A percentile compares a stretch with the other conserved stretches of the same genome.
phyloP scores from a whole-genome alignment of 2,113 vertebrate species.

The Spea bombifrons region DNA sequence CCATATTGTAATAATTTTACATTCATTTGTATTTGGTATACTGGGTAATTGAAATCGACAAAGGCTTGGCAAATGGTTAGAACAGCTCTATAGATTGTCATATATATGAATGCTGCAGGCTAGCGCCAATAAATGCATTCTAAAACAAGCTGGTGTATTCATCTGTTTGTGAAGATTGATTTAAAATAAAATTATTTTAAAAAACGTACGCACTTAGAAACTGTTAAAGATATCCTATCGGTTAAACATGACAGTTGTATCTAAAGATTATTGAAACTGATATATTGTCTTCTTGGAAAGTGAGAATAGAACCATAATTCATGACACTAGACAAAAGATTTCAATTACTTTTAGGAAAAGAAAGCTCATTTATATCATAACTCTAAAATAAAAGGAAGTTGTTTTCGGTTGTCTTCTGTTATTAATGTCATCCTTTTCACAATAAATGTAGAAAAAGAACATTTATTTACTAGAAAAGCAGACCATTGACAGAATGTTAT shows the following conservation, averaged over 20 bases:
- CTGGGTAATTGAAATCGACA: too few relatives aligned
- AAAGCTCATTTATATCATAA: conserved; percentile 24
- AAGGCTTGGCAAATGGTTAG: too few relatives aligned
- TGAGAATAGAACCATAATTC: conserved; percentile 43
- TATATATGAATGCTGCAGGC: too few relatives aligned
- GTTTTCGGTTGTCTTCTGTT: conserved; percentile 54
- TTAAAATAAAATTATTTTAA: too few relatives aligned
- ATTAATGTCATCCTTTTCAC: conserved; percentile 56
- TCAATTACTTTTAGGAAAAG: conserved; percentile 32
- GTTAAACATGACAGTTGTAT: conserved; percentile 35
- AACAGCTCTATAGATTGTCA: too few relatives aligned
- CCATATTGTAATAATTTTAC: too few relatives aligned
- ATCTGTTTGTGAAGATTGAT: not conserved
- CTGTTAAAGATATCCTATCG: conserved; percentile 28
- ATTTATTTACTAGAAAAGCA: conserved; percentile 60
- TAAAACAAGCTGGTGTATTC: too few relatives aligned
- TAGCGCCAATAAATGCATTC: too few relatives aligned
- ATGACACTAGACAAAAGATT: conserved; percentile 40
- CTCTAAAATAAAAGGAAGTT: conserved; percentile 54
- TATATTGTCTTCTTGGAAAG: conserved; percentile 48
- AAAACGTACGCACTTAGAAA: not conserved
- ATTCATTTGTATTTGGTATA: too few relatives aligned
- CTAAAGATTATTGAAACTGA: conserved; percentile 44
- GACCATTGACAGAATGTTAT: conserved; percentile 48
- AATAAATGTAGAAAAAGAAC: conserved; percentile 57